A percentile compares a stretch with the other conserved stretches of the same genome.
Evolutionary conservation across 2,888 invertebrate genomes (phyloP).

Genomic region (Agriopis marginaria): DNA sequence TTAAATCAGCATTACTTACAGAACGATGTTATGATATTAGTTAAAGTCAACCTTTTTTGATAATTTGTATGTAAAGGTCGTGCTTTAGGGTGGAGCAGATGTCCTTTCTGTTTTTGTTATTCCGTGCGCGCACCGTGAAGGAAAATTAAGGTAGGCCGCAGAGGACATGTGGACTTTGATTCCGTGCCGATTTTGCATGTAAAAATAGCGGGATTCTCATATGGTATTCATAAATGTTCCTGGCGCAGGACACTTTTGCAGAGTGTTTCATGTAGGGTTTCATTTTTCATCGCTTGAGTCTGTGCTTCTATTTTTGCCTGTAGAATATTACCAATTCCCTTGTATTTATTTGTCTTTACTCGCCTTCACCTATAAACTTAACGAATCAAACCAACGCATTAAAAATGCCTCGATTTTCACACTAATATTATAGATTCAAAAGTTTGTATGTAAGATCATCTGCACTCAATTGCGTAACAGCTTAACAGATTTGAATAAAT

Average conservation of each 20-base stretch:
- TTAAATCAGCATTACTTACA: slow-evolving; percentile 48
- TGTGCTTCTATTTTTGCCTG: not conserved
- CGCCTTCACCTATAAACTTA: not conserved
- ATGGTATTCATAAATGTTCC: slow-evolving; percentile 75
- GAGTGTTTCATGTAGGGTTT: slow-evolving; percentile 55
- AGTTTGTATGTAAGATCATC: no score
- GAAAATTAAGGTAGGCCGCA: slow-evolving; percentile 81
- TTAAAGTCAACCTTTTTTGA: slow-evolving; percentile 53
- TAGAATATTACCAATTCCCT: not conserved
- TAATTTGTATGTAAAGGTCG: slow-evolving; percentile 72
- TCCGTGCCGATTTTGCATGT: slow-evolving; percentile 75
- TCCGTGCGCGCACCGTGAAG: slow-evolving; percentile 67
- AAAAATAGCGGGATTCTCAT: slow-evolving; percentile 72
- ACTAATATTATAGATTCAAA: no score
- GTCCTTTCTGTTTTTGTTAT: slow-evolving; percentile 74
- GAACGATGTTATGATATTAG: slow-evolving; percentile 53
- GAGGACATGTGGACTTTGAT: slow-evolving; percentile 79
- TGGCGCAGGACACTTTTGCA: slow-evolving; percentile 61
- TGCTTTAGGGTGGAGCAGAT: slow-evolving; percentile 63
- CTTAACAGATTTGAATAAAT: no score
- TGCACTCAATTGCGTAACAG: no score
- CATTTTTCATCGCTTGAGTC: slow-evolving; percentile 14
- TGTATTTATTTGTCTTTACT: not conserved
- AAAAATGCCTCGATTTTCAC: no score
- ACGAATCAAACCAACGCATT: not conserved